Conservation (phyloP, 2,888 invertebrate species). For the Parnassius orleans region DNA sequence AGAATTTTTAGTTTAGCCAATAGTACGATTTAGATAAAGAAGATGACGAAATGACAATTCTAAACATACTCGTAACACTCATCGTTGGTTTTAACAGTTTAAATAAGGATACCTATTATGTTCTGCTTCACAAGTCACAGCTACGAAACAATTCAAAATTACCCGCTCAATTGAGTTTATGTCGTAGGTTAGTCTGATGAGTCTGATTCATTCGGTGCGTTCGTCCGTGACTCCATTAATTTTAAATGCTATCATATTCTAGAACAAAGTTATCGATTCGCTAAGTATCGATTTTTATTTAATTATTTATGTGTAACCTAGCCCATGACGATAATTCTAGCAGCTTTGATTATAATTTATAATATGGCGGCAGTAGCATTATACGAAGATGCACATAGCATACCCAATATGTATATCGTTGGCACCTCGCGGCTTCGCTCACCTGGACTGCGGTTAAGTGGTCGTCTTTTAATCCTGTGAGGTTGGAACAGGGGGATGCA, state of each 20-base stretch:
- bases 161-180: slow-evolving; percentile 11
- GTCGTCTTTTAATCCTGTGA: too few species aligned
- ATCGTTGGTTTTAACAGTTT: not conserved
- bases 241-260: slow-evolving; percentile 1
- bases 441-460: too few species aligned
- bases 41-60: too few species aligned
- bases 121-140: slow-evolving; percentile 3
- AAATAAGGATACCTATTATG: slow-evolving; percentile 10
- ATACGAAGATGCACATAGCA: too few species aligned
- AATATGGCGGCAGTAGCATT: too few species aligned
- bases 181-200: slow-evolving; percentile 22
- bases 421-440: too few species aligned
- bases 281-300: slow-evolving; percentile 19
- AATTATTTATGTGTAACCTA: slow-evolving; percentile 13
- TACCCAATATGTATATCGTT: too few species aligned
- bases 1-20: too few species aligned
- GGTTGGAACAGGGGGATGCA: too few species aligned
- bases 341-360: too few species aligned
- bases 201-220: slow-evolving; percentile 20
- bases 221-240: slow-evolving; percentile 12
- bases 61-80: too few species aligned
- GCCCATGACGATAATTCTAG: slow-evolving; percentile 2
- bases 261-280: not conserved
- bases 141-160: slow-evolving; percentile 16
- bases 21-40: too few species aligned